These are phyloP conservation scores for Collichthys lucidus DNA, from an alignment of 2,113 vertebrate species.

Conservation along the genomic window DNA sequence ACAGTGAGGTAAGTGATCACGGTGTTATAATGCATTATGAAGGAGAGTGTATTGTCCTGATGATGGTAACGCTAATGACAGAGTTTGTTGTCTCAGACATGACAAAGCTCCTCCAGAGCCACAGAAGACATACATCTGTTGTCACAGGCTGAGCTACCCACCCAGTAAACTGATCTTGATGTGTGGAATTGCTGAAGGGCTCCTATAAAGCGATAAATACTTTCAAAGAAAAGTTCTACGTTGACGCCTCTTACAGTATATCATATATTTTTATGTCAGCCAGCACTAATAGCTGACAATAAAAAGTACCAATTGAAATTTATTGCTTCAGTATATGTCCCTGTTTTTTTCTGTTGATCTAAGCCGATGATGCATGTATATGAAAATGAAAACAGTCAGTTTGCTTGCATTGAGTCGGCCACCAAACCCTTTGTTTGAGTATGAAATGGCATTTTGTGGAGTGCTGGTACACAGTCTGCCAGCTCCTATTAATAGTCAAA, in stretches of 20 bases:
- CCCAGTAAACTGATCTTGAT: background rate
- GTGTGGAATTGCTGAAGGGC: background rate
- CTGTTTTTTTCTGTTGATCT: constrained; percentile 8
- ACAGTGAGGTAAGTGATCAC: background rate
- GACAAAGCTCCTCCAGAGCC: background rate
- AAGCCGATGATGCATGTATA: constrained; percentile 11
- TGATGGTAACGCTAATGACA: background rate
- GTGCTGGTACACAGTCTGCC: constrained; percentile 59
- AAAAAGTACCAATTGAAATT: background rate
- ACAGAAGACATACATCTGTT: background rate
- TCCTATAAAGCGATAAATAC: background rate
- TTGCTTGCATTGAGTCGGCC: constrained; percentile 40
- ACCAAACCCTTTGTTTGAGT: constrained; percentile 52
- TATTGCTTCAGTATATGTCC: background rate
- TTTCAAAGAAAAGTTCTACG: background rate
- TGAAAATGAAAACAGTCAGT: constrained; percentile 33
- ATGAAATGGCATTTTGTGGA: constrained; percentile 59
- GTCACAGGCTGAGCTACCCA: background rate
- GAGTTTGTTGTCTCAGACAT: background rate
- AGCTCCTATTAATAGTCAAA: constrained; percentile 80
- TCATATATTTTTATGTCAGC: background rate
- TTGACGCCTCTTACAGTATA: background rate
- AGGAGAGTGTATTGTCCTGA: background rate
- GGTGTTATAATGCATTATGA: background rate
- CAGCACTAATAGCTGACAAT: background rate